Base-by-base conservation (phyloP, 2,113 vertebrate genomes). In the Grus americana region DNA sequence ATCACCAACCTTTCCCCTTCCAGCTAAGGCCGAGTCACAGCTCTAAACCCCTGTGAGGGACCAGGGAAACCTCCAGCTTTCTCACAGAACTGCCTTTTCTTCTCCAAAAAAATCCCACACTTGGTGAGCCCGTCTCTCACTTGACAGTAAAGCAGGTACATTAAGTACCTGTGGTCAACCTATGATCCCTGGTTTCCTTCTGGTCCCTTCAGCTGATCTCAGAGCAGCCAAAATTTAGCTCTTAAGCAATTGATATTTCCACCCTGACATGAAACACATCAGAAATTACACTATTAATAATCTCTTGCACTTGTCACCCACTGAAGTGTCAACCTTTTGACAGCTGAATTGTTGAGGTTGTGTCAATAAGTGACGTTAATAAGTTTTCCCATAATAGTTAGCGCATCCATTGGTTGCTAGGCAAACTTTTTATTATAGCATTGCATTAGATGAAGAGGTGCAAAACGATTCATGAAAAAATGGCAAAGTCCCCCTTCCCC, bases 251-350 rank as follows among this genome's bases (percentile, higher is more conserved):
- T 81, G 42, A 8, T 65, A 76, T 49, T 89, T 92, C 83, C 49
- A 87, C 24, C 47, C 36, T 81, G 80, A 87, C 68, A 46, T 14
- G 73, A 82, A 90, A 71, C 11, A 55, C 74, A 44, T 54, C 57
- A 71, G 47, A 86, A 94, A 93, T 95, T 58, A 58, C 59, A 40
- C 86, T 78, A 75, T 55, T 80, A 82, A 93, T 76, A 95, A 73
- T 62, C 46, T 79, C 80, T 46, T 79, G 62, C 86, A 93, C 78
- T 93, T 65, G 7, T 87, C 80, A 93, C 49, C 50, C 78, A 75
- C 40, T 87, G 49, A 94, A 87, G 42, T 62, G 36, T 49, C 95
- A 94, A 62, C 80, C 57, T 76, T 91, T 75, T 93, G 95, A 91
- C 65, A 95, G 80, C 11, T 50, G 73, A 94, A 85, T 84, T 67